phyloP scores from a whole-genome alignment of 1,140 invertebrate genomes.

The Anoplophora glabripennis region DNA sequence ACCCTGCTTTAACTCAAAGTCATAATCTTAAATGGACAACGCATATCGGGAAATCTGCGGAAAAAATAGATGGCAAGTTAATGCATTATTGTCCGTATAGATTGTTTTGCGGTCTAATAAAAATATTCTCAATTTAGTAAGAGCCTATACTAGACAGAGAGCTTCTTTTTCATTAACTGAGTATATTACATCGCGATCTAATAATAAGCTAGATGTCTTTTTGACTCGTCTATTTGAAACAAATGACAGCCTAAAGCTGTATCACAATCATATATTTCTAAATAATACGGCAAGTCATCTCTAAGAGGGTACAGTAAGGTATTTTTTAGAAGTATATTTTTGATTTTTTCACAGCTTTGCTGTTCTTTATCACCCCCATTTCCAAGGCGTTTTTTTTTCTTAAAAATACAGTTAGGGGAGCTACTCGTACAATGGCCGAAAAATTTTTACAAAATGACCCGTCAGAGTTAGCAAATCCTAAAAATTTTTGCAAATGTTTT shows the following conservation, averaged over 20 bases:
- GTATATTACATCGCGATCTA: too few relatives aligned
- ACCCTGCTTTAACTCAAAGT: conserved; percentile 7
- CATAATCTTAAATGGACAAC: conserved; percentile 1
- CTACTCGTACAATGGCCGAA: conserved; percentile 5
- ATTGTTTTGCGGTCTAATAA: background rate
- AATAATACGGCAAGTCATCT: conserved; percentile 1
- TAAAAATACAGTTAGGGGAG: background rate
- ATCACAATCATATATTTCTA: conserved; percentile 6
- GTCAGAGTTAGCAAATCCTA: conserved; percentile 7
- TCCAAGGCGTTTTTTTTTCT: background rate
- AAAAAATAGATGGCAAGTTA: conserved; percentile 1
- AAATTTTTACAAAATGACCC: conserved; percentile 6
- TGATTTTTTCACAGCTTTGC: background rate
- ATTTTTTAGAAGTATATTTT: background rate
- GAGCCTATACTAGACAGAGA: too few relatives aligned
- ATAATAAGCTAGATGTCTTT: background rate
- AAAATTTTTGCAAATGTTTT: conserved; percentile 3
- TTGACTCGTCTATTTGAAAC: background rate
- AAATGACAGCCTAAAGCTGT: background rate
- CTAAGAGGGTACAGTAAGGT: conserved; percentile 5
- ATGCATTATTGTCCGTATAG: background rate
- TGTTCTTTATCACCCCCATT: too few relatives aligned
- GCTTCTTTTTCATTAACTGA: too few relatives aligned
- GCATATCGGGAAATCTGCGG: conserved; percentile 2
- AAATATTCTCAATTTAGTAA: too few relatives aligned